Base-by-base conservation (phyloP, 2,113 vertebrate genomes). In the Sterrhoptilus dennistouni region DNA sequence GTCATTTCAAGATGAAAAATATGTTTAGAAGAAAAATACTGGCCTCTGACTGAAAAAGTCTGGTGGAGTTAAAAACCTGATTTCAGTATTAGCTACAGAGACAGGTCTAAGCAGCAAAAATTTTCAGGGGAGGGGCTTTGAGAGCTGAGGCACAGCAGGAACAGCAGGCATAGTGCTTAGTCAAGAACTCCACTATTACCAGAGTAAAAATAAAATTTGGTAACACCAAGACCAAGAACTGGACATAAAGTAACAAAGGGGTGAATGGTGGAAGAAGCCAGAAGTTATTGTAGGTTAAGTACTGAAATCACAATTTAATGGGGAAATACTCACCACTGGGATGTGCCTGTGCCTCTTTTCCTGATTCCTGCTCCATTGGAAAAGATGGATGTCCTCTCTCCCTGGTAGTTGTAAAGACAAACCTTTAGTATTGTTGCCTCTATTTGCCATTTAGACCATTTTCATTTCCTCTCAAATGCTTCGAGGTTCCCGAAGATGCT, bases 301-400 rank as follows among this genome's bases (percentile, higher is more conserved):
- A 68, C 3, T 82, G 74, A 83, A 97, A 84, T 70, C n/a, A 56
- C 2, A 1, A 11, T 31, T 1, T 31, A 71, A 64, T 0, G 0
- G 22, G 5, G 5, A 64, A 93, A 72, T 74, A 61, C 91, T 89
- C 61, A 95, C 14, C 75, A 49, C n/a, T n/a, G 31, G 8, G 7
- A 76, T 83, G 65, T 90, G n/a, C 40, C 53, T n/a, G 12, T 52
- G 31, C 40, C 56, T 68, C 56, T 91, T 81, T 68, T 68, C 14
- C 23, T 88, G 35, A 8, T 7, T 91, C 68, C 77, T 76, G 5
- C 36, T 75, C 89, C 56, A 22, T 64, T 87, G 64, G 33, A 85
- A 52, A 42, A 82, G 54, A 44, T 29, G 61, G 5, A 72, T 31
- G 19, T 57, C 35, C 12, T 86, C 54, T 71, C 66, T 54, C 57